phyloP scores from a whole-genome alignment of 2,113 vertebrate genomes.

The Ondatra zibethicus region DNA sequence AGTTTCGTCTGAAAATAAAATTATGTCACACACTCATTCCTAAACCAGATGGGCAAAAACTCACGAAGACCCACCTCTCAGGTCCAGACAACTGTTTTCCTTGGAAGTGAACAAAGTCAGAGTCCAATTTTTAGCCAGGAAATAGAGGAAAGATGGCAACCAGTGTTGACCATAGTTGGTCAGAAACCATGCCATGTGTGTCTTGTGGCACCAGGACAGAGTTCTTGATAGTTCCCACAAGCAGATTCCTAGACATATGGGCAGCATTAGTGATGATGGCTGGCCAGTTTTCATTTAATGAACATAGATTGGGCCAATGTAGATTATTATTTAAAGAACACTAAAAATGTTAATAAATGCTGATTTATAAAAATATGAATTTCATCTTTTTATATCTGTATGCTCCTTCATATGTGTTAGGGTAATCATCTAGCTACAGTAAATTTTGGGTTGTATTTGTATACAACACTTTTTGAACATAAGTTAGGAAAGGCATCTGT shows the following conservation, averaged over 20 bases:
- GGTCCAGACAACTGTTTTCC: not conserved
- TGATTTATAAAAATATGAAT: slow-evolving; percentile 42
- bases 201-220: not conserved
- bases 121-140: not conserved
- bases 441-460: slow-evolving; percentile 19
- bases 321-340: slow-evolving; percentile 5
- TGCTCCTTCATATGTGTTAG: not conserved
- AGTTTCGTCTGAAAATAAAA: not conserved
- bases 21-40: not conserved
- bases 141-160: not conserved
- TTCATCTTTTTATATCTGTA: not conserved
- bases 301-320: not conserved
- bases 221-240: not conserved
- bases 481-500: not conserved
- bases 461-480: not conserved
- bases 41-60: not conserved
- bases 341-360: not conserved
- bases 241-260: not conserved
- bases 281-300: not conserved
- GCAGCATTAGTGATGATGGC: not conserved
- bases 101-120: not conserved
- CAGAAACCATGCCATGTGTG: not conserved
- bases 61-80: not conserved
- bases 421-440: slow-evolving; percentile 28
- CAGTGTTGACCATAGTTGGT: not conserved